Percentiles rank a stretch among this genome's conserved stretches.
These are phyloP conservation scores for Dryobates pubescens DNA, from an alignment of 2,797 vertebrate genomes.

Conservation along the genomic window DNA sequence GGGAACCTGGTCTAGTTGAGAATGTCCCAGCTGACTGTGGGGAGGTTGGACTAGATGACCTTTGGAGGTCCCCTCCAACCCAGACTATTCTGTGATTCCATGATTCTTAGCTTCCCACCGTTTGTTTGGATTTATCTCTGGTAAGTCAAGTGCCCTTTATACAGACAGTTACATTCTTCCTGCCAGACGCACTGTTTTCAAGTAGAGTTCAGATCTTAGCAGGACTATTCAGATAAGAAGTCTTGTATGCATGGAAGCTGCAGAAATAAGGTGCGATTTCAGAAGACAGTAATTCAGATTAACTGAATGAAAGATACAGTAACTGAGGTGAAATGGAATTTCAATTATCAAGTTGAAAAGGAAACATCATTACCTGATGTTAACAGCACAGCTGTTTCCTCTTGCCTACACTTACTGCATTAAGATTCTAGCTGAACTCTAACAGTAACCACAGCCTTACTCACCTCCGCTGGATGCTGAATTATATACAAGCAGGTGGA, in stretches of 20 bases:
- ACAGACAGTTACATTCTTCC: background rate
- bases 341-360: background rate
- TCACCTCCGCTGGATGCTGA: conserved; percentile 98
- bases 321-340: background rate
- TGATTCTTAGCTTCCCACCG: background rate
- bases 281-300: background rate
- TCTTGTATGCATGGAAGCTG: background rate
- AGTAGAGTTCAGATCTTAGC: background rate
- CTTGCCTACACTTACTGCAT: background rate
- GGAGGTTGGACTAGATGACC: no score
- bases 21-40: no score
- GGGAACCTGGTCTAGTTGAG: no score
- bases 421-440: background rate
- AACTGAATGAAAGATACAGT: background rate
- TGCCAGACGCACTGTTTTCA: background rate
- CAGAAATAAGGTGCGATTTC: background rate
- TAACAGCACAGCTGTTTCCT: background rate
- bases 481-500: conserved; percentile 93
- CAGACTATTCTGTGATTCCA: no score
- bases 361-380: background rate
- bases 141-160: background rate
- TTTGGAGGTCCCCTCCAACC: no score
- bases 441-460: conserved; percentile 55
- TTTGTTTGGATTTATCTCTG: background rate
- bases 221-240: background rate